Evolutionary conservation across 2,888 invertebrate species (phyloP).

Genomic region (Philaethria dido): DNA sequence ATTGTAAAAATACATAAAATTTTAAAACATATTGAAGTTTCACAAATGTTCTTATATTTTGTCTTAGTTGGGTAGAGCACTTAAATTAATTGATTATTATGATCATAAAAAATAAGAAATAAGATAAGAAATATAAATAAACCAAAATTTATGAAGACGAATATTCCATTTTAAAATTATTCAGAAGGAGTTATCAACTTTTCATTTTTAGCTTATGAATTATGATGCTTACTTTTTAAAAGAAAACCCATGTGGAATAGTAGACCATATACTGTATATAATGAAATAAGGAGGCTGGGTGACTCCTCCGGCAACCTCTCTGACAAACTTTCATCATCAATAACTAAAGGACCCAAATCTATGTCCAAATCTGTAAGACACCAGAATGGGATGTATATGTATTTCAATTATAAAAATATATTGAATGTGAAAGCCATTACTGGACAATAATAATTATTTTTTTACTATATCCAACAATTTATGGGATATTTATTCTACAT

Average conservation of each 20-base stretch:
- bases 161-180: neutral
- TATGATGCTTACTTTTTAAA: slow-evolving; percentile 78
- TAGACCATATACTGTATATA: slow-evolving; percentile 79
- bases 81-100: neutral
- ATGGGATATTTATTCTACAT: no score
- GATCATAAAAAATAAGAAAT: neutral
- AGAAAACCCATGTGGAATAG: slow-evolving; percentile 80
- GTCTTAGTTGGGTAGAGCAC: neutral
- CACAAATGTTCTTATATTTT: neutral
- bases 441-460: neutral
- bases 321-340: slow-evolving; percentile 65
- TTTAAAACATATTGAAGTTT: neutral
- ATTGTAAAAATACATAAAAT: no score
- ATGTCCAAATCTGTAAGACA: slow-evolving; percentile 78
- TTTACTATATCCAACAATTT: no score
- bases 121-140: neutral
- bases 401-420: neutral
- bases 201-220: slow-evolving; percentile 21
- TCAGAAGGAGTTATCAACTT: slow-evolving; percentile 16
- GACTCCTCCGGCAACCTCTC: slow-evolving; percentile 60
- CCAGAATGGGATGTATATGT: slow-evolving; percentile 24
- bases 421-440: neutral
- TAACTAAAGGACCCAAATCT: slow-evolving; percentile 72
- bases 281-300: slow-evolving; percentile 72
- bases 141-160: neutral